Conservation (phyloP, 2,888 invertebrate species). For the Caenorhabditis sp. region DNA sequence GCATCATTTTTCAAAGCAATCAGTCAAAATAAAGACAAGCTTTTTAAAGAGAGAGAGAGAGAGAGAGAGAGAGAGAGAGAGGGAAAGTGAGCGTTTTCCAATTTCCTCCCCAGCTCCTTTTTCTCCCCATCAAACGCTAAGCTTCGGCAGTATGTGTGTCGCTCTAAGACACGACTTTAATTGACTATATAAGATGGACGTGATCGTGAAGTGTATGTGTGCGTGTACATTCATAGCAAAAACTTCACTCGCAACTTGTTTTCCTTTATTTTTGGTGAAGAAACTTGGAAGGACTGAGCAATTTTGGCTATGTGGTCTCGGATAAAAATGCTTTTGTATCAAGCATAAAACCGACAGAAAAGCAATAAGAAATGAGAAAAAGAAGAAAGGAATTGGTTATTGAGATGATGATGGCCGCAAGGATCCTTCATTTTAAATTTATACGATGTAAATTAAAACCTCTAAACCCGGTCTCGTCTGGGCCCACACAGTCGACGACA, state of each 20-base stretch:
- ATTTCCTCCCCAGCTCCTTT: slow-evolving; percentile 25
- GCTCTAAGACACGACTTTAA: slow-evolving; percentile 53
- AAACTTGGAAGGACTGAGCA: slow-evolving; percentile 26
- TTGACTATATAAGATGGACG: slow-evolving; percentile 51
- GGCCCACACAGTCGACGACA: no score
- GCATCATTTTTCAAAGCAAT: slow-evolving; percentile 41
- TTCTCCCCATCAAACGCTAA: slow-evolving; percentile 38
- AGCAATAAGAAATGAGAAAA: slow-evolving; percentile 28
- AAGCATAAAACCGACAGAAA: slow-evolving; percentile 6
- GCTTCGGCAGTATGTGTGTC: slow-evolving; percentile 36
- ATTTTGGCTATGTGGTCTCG: no score
- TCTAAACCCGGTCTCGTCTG: slow-evolving; percentile 7
- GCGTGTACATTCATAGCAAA: slow-evolving; percentile 16
- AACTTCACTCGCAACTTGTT: slow-evolving; percentile 11
- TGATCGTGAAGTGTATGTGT: slow-evolving; percentile 27
- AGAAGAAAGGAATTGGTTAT: slow-evolving; percentile 33
- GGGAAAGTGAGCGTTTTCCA: no score
- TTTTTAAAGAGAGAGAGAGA: slow-evolving; percentile 29
- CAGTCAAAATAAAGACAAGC: slow-evolving; percentile 49
- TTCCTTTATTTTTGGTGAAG: neutral
- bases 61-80: no score
- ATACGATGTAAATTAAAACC: slow-evolving; percentile 31
- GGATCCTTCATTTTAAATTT: slow-evolving; percentile 40
- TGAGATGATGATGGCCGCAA: slow-evolving; percentile 15
- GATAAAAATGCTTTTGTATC: no score